Conservation (phyloP, 2,797 vertebrate species). For the Heteromormyrus szaboi region DNA sequence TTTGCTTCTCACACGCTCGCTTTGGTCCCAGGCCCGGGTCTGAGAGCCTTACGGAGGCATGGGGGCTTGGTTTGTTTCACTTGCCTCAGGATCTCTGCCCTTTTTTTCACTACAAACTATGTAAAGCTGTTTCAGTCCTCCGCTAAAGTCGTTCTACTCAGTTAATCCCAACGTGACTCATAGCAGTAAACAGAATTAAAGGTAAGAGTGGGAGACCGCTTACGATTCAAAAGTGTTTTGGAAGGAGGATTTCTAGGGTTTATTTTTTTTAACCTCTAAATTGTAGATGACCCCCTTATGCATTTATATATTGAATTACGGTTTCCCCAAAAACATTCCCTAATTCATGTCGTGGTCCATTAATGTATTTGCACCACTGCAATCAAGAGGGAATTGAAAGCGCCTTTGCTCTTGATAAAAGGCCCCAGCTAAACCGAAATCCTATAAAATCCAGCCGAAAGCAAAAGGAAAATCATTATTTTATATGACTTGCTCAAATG, state of each 20-base stretch:
- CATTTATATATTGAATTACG: not conserved
- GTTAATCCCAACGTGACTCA: constrained; percentile 9
- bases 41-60: not conserved
- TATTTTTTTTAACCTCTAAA: not conserved
- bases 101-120: not conserved
- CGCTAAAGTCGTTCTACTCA: not conserved
- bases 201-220: not conserved
- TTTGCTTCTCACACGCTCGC: not conserved
- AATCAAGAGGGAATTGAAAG: not conserved
- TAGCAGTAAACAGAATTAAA: not conserved
- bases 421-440: not conserved
- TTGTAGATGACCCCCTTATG: not conserved
- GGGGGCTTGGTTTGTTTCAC: not conserved
- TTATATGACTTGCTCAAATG: not conserved
- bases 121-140: not conserved
- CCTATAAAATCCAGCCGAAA: not conserved
- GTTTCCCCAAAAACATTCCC: not conserved
- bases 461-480: not conserved
- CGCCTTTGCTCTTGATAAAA: not conserved
- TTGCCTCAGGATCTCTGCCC: not conserved
- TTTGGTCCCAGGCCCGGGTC: not conserved
- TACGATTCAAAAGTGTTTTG: not conserved
- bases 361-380: not conserved
- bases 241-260: not conserved
- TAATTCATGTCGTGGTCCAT: not conserved